A percentile compares a stretch with the other conserved stretches of the same genome.
Evolutionary conservation across 2,113 vertebrate species (phyloP).

Genomic region (Eretmochelys imbricata): DNA sequence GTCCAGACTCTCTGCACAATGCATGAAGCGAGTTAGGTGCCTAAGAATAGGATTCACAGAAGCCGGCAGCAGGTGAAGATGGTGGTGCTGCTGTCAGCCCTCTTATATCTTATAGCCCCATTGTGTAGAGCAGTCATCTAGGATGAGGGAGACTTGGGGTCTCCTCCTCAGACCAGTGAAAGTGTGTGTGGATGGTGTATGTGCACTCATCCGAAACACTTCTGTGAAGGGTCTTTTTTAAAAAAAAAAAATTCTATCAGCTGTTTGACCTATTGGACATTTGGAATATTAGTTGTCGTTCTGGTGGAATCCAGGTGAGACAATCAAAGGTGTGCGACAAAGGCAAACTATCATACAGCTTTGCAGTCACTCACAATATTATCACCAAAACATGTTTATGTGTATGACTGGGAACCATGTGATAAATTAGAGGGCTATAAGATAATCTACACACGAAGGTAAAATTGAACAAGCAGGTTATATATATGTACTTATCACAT

Average conservation of each 20-base stretch:
- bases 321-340: not conserved
- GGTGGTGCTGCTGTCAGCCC: not conserved
- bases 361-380: not conserved
- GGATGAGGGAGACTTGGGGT: not conserved
- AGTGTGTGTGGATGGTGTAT: not conserved
- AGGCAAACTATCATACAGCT: not conserved
- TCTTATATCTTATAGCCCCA: too few species aligned
- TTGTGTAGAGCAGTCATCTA: not conserved
- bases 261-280: not conserved
- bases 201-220: not conserved
- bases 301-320: not conserved
- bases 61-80: not conserved
- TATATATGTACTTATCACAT: not conserved
- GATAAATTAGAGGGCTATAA: not conserved
- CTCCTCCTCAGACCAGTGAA: not conserved
- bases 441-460: not conserved
- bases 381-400: not conserved
- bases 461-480: not conserved
- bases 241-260: not conserved
- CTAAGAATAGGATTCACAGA: not conserved
- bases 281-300: not conserved
- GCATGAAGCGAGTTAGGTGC: not conserved
- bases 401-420: not conserved
- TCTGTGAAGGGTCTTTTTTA: not conserved
- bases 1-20: not conserved